These are phyloP conservation scores for Pterocles burchelli DNA, from an alignment of 2,113 vertebrate genomes.

Conservation along the genomic window DNA sequence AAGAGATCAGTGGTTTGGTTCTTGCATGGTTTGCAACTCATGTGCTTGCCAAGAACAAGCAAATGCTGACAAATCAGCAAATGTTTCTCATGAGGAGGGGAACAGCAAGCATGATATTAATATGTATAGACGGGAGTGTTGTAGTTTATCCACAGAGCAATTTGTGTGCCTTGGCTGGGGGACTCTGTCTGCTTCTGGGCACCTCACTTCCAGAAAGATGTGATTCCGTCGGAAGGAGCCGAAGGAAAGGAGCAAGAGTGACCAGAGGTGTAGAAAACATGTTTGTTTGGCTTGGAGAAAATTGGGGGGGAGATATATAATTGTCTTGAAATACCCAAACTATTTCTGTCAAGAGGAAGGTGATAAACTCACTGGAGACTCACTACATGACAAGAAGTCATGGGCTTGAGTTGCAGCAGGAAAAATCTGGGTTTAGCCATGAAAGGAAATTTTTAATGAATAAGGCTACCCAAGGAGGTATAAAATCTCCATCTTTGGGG, in stretches of 20 bases:
- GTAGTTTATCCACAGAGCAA: neutral
- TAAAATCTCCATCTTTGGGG: neutral
- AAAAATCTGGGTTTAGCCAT: neutral
- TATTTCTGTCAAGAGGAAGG: neutral
- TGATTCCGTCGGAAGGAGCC: neutral
- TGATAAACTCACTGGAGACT: neutral
- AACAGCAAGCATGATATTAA: neutral
- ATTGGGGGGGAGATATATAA: neutral
- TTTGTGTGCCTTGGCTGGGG: neutral
- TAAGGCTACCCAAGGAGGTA: neutral
- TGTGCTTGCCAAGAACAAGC: neutral
- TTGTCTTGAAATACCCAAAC: neutral
- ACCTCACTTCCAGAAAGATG: neutral
- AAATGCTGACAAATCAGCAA: conserved; percentile 28
- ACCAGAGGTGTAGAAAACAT: neutral
- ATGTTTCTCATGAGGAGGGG: neutral
- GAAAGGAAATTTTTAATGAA: neutral
- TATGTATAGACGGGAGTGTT: neutral
- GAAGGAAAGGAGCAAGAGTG: neutral
- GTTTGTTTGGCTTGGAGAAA: neutral
- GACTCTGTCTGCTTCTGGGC: neutral
- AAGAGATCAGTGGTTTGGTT: conserved; percentile 12
- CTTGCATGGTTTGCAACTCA: neutral
- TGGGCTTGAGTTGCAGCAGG: neutral
- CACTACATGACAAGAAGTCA: neutral